phyloP scores from a whole-genome alignment of 1,140 invertebrate genomes.

The Notospermus geniculatus region DNA sequence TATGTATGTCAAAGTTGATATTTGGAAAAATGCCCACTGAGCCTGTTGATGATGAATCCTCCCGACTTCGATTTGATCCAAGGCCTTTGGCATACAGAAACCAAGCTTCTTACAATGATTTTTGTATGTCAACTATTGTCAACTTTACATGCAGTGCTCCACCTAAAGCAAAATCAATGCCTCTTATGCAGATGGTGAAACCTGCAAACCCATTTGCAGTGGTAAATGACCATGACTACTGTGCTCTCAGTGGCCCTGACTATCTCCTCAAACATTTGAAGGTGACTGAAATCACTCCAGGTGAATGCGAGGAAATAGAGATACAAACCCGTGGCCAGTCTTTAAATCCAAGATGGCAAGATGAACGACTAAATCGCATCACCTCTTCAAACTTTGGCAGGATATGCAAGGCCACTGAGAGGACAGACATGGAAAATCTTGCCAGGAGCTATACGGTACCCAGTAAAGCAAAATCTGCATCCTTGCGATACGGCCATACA shows the following conservation, averaged over 20 bases:
- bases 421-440: slow-evolving; percentile 21
- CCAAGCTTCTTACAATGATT: slow-evolving; percentile 7
- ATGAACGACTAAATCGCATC: slow-evolving; percentile 22
- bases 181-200: slow-evolving; percentile 20
- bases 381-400: slow-evolving; percentile 29
- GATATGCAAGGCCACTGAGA: slow-evolving; percentile 27
- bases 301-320: slow-evolving; percentile 17
- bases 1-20: slow-evolving; percentile 18
- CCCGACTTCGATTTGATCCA: slow-evolving; percentile 19
- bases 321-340: slow-evolving; percentile 21
- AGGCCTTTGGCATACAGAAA: slow-evolving; percentile 10
- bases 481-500: slow-evolving; percentile 21
- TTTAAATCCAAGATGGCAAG: slow-evolving; percentile 20
- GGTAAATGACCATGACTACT: slow-evolving; percentile 22
- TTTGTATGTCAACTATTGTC: too few relatives aligned
- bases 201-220: slow-evolving; percentile 20
- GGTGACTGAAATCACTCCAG: slow-evolving; percentile 17
- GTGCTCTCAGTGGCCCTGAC: neutral
- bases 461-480: slow-evolving; percentile 5
- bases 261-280: slow-evolving; percentile 7
- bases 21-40: neutral
- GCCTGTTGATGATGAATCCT: slow-evolving; percentile 6
- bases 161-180: too few relatives aligned
- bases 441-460: slow-evolving; percentile 10
- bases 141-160: too few relatives aligned